Conservation (phyloP, 2,797 vertebrate genomes). For the Malurus leucopterus region DNA sequence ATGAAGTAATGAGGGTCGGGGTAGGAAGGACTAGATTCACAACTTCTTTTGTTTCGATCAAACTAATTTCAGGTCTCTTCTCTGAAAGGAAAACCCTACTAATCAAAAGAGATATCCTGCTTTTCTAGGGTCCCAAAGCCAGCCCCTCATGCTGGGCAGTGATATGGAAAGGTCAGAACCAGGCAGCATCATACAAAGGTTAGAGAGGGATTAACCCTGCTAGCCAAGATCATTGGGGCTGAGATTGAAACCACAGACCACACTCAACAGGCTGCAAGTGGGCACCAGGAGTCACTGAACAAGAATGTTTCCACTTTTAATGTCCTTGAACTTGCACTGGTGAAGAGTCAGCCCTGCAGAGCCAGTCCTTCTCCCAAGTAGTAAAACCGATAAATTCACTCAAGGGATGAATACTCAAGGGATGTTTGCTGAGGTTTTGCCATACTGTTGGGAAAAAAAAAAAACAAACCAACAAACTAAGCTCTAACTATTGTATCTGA, state of each 20-base stretch:
- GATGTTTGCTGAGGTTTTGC: background rate
- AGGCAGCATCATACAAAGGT: background rate
- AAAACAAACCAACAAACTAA: background rate
- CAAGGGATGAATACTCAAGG: background rate
- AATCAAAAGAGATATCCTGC: background rate
- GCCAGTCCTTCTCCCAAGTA: background rate
- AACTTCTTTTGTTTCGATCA: background rate
- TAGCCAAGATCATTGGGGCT: background rate
- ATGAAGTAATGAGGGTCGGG: background rate
- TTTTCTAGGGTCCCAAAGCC: background rate
- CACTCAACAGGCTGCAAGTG: rapidly evolving
- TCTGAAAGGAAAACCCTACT: background rate
- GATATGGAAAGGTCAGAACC: background rate
- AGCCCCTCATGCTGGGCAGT: rapidly evolving
- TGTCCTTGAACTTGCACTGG: background rate
- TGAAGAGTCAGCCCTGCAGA: background rate
- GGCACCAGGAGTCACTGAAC: background rate
- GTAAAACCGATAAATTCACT: background rate
- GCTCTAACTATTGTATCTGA: background rate
- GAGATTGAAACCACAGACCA: background rate
- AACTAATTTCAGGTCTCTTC: background rate
- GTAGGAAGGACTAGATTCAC: background rate
- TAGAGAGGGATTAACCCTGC: background rate
- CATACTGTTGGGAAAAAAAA: background rate
- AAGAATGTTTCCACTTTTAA: background rate